A percentile compares a stretch with the other conserved stretches of the same genome.
Evolutionary conservation across 2,888 invertebrate species (phyloP).

Genomic region (Nephrotoma guestfalica): DNA sequence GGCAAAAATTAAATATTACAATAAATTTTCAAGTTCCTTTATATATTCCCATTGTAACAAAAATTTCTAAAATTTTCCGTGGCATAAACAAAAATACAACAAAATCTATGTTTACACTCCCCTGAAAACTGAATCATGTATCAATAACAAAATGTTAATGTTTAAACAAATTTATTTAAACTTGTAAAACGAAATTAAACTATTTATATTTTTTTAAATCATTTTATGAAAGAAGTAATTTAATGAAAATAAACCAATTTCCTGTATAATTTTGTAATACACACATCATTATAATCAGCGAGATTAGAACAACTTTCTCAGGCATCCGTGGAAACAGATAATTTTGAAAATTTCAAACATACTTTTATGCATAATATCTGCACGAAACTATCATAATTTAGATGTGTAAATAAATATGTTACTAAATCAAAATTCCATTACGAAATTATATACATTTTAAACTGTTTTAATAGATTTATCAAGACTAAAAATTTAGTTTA

Average conservation of each 20-base stretch:
- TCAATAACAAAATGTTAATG: neutral
- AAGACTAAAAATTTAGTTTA: neutral
- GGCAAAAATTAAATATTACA: too few species aligned
- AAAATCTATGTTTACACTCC: neutral
- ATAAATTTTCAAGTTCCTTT: too few species aligned
- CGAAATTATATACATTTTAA: neutral
- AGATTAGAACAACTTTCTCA: neutral
- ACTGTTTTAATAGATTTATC: neutral
- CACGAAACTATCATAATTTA: neutral
- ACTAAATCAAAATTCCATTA: neutral
- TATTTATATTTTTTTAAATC: neutral
- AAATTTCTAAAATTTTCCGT: neutral
- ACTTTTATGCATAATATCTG: neutral
- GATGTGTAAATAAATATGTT: neutral
- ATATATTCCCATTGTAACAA: neutral
- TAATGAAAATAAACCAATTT: neutral
- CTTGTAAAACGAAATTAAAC: neutral
- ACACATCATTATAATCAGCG: neutral
- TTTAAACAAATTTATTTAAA: neutral
- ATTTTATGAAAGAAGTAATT: neutral
- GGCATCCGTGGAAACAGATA: conserved; percentile 1
- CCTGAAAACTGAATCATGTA: neutral
- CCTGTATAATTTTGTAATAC: neutral
- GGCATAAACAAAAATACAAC: neutral
- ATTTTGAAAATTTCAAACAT: neutral